Evolutionary conservation across 2,888 invertebrate genomes (phyloP), one percentile per base, ranked within the genome.

Genomic region (Mantis religiosa): DNA sequence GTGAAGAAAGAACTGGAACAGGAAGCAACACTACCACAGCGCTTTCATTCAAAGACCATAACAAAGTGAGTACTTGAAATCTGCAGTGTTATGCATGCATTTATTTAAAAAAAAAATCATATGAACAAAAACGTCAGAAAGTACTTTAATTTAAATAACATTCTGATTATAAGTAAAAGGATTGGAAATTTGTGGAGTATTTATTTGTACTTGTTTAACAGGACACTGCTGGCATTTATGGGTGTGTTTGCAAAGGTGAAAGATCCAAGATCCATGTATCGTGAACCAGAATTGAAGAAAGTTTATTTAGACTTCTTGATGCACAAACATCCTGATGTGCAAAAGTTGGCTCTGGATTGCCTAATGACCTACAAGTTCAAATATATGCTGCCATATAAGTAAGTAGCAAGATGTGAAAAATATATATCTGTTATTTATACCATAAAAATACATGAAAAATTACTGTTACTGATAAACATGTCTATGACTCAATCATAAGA

Each of bases 281-380:
- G 96, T 90, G 97, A 98, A 92, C 93, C 95, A 0, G 95, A 97
- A 90, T 94, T 99, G 90, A 95, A 95, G 92, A 95, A 95, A 89
- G 94, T 97, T n/a, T 97, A 96, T 91, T 94, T 96, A 92, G 96
- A 98, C 92, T 95, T 99, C 88, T 92, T 99, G 14, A 95, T 96
- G 85, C 96, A 97, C 90, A 96, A 96, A 91, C 97, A 97, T 93
- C 93, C 96, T 0, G 95, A 95, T 0, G 94, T 99, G 9, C 99
- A 99, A 93, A 97, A 96, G 92, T 95, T 95, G 88, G 97, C 98
- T 0, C 93, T 99, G 83, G 97, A 97, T 92, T 99, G 98, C 92
- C 93, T 99, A 2, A 94, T 98, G 91, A 96, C 97, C 0, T 99
- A 98, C 93, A 98, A 97, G 92, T 95, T 96, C 90, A 97, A 97